Conservation (phyloP, 2,888 invertebrate genomes). For the Boloria euphrosyne region DNA sequence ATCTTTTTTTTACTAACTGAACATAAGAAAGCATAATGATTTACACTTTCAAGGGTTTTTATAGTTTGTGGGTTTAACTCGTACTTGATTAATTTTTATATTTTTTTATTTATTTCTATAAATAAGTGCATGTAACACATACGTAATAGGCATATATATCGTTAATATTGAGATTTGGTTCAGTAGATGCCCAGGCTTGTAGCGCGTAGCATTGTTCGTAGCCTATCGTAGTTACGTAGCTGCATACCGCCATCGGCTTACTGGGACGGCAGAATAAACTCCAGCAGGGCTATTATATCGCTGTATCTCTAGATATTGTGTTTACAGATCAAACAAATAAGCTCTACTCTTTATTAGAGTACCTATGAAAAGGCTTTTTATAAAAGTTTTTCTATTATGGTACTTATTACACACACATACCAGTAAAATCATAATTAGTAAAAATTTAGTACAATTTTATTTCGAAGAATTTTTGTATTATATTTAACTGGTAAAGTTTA, state of each 20-base stretch:
- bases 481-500: too few relatives aligned
- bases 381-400: neutral
- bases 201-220: slow-evolving; percentile 15
- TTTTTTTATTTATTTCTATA: too few relatives aligned
- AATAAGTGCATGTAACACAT: too few relatives aligned
- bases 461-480: too few relatives aligned
- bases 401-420: too few relatives aligned
- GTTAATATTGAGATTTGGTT: neutral
- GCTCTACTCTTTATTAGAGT: neutral
- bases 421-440: too few relatives aligned
- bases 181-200: neutral
- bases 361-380: neutral
- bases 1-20: too few relatives aligned
- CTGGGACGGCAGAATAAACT: slow-evolving; percentile 7
- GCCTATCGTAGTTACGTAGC: slow-evolving; percentile 9
- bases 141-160: neutral
- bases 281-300: neutral
- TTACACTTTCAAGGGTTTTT: too few relatives aligned
- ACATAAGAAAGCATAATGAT: too few relatives aligned
- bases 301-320: slow-evolving; percentile 1
- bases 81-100: too few relatives aligned
- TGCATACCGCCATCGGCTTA: slow-evolving; percentile 6
- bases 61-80: too few relatives aligned
- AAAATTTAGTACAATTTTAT: too few relatives aligned
- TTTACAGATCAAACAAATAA: slow-evolving; percentile 2